A percentile compares a stretch with the other conserved stretches of the same genome.
These are phyloP conservation scores for Halesus radiatus DNA, from an alignment of 1,140 invertebrate species.

Conservation along the genomic window DNA sequence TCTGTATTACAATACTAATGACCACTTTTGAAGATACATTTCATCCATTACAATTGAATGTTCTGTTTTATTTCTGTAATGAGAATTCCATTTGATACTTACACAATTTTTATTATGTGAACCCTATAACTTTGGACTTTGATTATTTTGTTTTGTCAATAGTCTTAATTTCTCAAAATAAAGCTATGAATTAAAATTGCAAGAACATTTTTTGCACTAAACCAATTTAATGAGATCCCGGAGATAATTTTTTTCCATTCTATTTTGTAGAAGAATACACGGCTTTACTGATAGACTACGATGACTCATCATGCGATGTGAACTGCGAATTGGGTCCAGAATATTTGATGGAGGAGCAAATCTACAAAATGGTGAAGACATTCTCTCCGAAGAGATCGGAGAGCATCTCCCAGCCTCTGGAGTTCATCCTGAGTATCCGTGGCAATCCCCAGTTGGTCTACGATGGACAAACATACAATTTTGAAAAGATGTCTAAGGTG, in stretches of 20 bases:
- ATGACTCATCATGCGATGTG: constrained; percentile 15
- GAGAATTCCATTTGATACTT: too few species aligned
- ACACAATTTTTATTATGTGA: too few species aligned
- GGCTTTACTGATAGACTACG: constrained; percentile 46
- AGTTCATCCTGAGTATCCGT: constrained; percentile 50
- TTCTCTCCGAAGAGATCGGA: background rate
- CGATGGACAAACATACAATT: constrained; percentile 53
- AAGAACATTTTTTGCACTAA: too few species aligned
- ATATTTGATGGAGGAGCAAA: background rate
- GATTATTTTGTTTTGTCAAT: too few species aligned
- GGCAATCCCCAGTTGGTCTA: constrained; percentile 55
- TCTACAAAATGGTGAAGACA: background rate
- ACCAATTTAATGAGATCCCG: too few species aligned
- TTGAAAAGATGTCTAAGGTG: constrained; percentile 47
- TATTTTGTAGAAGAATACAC: constrained; percentile 48
- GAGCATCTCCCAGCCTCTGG: constrained; percentile 16
- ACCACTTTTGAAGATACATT: too few species aligned
- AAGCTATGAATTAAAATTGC: too few species aligned
- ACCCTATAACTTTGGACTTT: too few species aligned
- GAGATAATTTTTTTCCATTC: background rate
- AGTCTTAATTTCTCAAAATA: too few species aligned
- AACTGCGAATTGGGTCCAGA: constrained; percentile 16
- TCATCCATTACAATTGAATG: too few species aligned
- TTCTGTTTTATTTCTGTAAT: too few species aligned
- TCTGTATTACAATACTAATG: too few species aligned